Evolutionary conservation across 2,797 vertebrate genomes (phyloP), one percentile per base, ranked within the genome.

Genomic region (Pantherophis vulpinus): DNA sequence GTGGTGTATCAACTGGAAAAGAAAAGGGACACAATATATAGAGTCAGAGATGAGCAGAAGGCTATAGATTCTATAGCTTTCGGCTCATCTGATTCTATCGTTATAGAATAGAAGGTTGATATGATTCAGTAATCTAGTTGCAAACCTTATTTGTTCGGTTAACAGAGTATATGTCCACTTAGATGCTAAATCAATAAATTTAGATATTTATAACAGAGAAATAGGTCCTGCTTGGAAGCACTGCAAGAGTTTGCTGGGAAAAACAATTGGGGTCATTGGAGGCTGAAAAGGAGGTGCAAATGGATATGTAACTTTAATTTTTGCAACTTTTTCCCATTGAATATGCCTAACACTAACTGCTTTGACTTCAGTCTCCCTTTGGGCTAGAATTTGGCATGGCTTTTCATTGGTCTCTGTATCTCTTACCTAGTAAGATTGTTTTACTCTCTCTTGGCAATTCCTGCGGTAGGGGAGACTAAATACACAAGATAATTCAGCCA

Each of bases 361-460:
- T 89, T 79, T 87, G 0, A 0, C 0, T 32, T 8, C 6, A 47
- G 54, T 91, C 92, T 88, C 66, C 51, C 18, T 5, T 23, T 27
- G 79, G 23, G 90, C 29, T 58, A 91, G 61, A 54, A 92, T 61
- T 5, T 2, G 1, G 0, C 27, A 23, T 86, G 5, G 60, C 89
- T 88, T 93, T 79, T 95, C 95, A 91, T 94, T 63, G 83, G 79
- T 27, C 0, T 25, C 58, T 55, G 37, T 47, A 25, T 89, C 83
- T 63, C 90, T 23, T 94, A 89, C 51, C 20, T 59, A 51, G 51
- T 55, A 20, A 47, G 66, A 89, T 92, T 37, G 29, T 92, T 58
- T 92, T 91, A 89, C 70, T 91, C 51, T 91, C 58, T 37, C 66
- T 88, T 27, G 14, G 59, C 58, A 88, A 16, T 58, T 91, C 58